These are phyloP conservation scores for Leptobrachium leishanense DNA, from an alignment of 2,113 vertebrate species.

Conservation along the genomic window DNA sequence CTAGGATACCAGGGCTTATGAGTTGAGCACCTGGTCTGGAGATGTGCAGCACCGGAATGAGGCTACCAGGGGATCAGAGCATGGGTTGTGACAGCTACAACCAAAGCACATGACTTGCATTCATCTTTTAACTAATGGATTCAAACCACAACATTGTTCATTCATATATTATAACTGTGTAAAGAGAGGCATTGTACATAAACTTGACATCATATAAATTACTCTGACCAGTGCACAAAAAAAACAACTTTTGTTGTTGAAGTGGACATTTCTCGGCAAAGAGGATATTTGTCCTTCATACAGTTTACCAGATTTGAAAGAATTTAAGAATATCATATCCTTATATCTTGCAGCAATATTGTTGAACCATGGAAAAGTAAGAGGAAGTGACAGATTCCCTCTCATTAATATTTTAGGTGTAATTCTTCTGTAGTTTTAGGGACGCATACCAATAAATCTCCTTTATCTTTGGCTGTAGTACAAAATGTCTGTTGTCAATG, in stretches of 20 bases:
- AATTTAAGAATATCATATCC: neutral
- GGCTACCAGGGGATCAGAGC: no score
- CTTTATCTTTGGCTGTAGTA: constrained; percentile 21
- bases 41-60: no score
- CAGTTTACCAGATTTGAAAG: neutral
- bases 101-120: no score
- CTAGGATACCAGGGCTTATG: no score
- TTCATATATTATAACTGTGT: no score
- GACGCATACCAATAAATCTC: neutral
- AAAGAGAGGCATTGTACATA: no score
- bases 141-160: no score
- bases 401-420: constrained; percentile 10
- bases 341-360: neutral
- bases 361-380: neutral
- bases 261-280: neutral
- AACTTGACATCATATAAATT: neutral
- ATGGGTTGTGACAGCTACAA: no score
- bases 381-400: constrained; percentile 3
- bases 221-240: neutral
- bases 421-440: constrained; percentile 13
- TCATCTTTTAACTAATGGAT: no score
- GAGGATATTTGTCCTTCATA: neutral
- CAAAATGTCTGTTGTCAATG: constrained; percentile 15
- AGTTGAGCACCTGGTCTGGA: no score
- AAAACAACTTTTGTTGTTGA: neutral